A percentile compares a stretch with the other conserved stretches of the same genome.
phyloP scores from a whole-genome alignment of 2,797 vertebrate species.

The Percopsis omiscomaycus region DNA sequence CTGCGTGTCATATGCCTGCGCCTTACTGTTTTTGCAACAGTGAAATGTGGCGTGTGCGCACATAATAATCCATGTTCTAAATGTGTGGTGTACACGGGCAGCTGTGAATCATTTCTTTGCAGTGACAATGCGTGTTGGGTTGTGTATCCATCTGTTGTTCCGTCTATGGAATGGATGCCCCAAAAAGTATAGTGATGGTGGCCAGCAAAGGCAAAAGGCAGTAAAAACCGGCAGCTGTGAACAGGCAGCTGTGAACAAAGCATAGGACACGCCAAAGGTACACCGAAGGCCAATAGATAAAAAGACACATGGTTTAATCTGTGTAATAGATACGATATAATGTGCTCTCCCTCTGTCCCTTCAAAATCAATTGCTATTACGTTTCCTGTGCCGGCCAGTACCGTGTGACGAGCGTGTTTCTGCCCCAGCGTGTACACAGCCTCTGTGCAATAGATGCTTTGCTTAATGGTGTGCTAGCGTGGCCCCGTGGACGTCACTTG shows the following conservation, averaged over 20 bases:
- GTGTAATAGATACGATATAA: conserved; percentile 60
- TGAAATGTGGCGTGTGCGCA: conserved; percentile 25
- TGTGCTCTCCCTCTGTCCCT: conserved; percentile 50
- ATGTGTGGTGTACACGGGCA: conserved; percentile 12
- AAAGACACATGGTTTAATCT: conserved; percentile 57
- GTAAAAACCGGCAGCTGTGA: no score
- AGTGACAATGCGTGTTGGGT: neutral
- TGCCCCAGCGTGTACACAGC: conserved; percentile 50
- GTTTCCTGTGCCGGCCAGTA: conserved; percentile 40
- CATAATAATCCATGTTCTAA: conserved; percentile 18
- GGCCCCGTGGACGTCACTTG: conserved; percentile 63
- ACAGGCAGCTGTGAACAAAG: conserved; percentile 48
- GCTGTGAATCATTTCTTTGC: conserved; percentile 14
- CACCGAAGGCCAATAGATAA: conserved; percentile 49
- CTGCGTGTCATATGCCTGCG: conserved; percentile 31
- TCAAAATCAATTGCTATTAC: conserved; percentile 77
- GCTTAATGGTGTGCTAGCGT: conserved; percentile 71
- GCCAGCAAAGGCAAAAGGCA: conserved; percentile 52
- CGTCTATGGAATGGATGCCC: neutral
- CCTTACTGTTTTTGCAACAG: conserved; percentile 30
- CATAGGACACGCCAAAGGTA: conserved; percentile 20
- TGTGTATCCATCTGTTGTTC: conserved; percentile 2
- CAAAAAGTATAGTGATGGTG: neutral
- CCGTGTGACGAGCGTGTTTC: conserved; percentile 46
- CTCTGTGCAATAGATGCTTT: conserved; percentile 64